These are phyloP conservation scores for Conops quadrifasciatus DNA, from an alignment of 2,888 invertebrate genomes.

Conservation along the genomic window DNA sequence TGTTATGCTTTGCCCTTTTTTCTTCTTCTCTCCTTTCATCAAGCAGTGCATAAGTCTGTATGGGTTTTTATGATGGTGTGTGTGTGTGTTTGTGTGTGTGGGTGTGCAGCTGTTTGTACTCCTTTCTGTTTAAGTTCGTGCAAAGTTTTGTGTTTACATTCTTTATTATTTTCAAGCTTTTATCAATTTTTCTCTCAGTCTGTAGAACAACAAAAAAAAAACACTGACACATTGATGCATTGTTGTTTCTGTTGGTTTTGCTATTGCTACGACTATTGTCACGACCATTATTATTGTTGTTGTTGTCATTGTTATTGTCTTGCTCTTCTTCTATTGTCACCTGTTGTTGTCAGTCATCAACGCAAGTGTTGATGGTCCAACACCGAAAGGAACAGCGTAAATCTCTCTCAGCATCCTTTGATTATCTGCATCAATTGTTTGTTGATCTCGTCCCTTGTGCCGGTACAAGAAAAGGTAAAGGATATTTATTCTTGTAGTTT, in stretches of 20 bases:
- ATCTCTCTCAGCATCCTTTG: background rate
- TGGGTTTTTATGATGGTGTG: background rate
- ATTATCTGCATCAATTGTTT: conserved; percentile 7
- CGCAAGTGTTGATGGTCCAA: background rate
- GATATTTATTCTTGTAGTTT: too few species aligned
- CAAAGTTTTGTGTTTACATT: background rate
- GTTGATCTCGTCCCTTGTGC: background rate
- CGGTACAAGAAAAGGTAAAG: too few species aligned
- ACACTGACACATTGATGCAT: conserved; percentile 9
- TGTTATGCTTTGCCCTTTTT: too few species aligned
- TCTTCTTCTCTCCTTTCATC: too few species aligned
- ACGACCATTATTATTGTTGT: background rate
- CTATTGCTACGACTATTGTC: background rate
- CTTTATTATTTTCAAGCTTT: background rate
- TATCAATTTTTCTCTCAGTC: conserved; percentile 14
- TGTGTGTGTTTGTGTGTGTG: conserved; percentile 7
- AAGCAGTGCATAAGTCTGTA: background rate
- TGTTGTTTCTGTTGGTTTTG: conserved; percentile 8
- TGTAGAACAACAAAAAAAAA: conserved; percentile 20
- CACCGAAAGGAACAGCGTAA: background rate
- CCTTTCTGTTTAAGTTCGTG: conserved; percentile 13
- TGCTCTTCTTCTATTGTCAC: too few species aligned
- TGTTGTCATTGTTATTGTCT: background rate
- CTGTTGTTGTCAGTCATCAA: background rate
- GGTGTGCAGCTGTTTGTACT: background rate